phyloP scores from a whole-genome alignment of 2,113 vertebrate genomes.

The Lophius piscatorius region DNA sequence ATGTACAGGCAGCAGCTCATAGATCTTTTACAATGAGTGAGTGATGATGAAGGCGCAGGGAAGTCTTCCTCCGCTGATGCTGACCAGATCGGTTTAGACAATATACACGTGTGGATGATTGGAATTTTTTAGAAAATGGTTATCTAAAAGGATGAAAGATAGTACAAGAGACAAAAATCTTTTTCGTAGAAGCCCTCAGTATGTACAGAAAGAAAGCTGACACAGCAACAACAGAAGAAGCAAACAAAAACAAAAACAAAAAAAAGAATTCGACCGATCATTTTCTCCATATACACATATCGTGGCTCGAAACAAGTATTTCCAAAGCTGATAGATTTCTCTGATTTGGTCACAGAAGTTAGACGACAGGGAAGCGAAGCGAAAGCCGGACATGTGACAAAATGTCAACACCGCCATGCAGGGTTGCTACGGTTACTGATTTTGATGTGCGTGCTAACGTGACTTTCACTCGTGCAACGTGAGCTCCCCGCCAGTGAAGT shows the following conservation, averaged over 20 bases:
- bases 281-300: constrained; percentile 81
- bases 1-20: constrained; percentile 86
- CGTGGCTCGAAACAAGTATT: constrained; percentile 79
- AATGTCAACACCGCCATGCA: constrained; percentile 58
- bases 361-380: constrained; percentile 76
- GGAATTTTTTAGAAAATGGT: constrained; percentile 80
- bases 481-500: constrained; percentile 50
- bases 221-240: constrained; percentile 73
- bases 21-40: constrained; percentile 79
- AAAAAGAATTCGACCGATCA: constrained; percentile 60
- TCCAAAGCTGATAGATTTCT: constrained; percentile 78
- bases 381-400: constrained; percentile 60
- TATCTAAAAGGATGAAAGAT: constrained; percentile 76
- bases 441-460: constrained; percentile 48
- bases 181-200: constrained; percentile 83
- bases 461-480: constrained; percentile 52
- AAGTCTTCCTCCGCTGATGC: constrained; percentile 66
- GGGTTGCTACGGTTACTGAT: constrained; percentile 46
- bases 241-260: constrained; percentile 38
- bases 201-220: constrained; percentile 82
- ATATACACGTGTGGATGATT: constrained; percentile 76
- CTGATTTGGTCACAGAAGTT: constrained; percentile 83
- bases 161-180: constrained; percentile 77
- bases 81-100: constrained; percentile 74
- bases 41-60: constrained; percentile 71